phyloP scores from a whole-genome alignment of 53 echinoderm and acorn worm species.

The Paracentrotus lividus region DNA sequence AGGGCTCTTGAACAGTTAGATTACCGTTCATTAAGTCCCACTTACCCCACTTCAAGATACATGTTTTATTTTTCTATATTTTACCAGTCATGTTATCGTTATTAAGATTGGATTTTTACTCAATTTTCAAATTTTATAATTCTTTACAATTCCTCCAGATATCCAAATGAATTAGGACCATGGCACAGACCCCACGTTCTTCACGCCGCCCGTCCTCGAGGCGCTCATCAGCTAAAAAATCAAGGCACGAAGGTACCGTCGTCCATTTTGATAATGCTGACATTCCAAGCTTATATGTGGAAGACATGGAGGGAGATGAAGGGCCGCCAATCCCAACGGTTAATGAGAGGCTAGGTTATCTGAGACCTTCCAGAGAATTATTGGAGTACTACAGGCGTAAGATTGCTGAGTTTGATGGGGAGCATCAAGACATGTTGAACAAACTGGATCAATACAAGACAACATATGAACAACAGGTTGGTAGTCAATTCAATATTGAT shows the following conservation, averaged over 20 bases:
- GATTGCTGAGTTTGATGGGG: slow-evolving; percentile 99
- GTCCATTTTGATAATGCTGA: slow-evolving; percentile 46
- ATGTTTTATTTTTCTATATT: too few species aligned
- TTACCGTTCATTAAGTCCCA: too few species aligned
- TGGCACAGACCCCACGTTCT: slow-evolving; percentile 26
- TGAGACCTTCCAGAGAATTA: slow-evolving; percentile 95
- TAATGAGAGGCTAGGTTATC: slow-evolving; percentile 92
- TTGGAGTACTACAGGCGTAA: slow-evolving; percentile 97
- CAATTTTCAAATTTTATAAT: not conserved
- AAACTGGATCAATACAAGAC: slow-evolving; percentile 95
- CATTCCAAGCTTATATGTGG: slow-evolving; percentile 56
- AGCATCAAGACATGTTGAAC: slow-evolving; percentile 96
- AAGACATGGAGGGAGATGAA: slow-evolving; percentile 67
- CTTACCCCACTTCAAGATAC: too few species aligned
- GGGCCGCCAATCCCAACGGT: slow-evolving; percentile 83
- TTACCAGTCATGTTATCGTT: not conserved
- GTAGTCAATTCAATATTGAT: not conserved
- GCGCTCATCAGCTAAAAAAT: slow-evolving; percentile 55
- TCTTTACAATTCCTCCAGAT: not conserved
- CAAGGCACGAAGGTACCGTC: slow-evolving; percentile 22
- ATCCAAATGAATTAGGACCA: not conserved
- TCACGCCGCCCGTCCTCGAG: slow-evolving; percentile 21
- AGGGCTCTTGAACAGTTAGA: too few species aligned
- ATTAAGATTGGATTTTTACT: too few species aligned
- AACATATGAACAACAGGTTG: slow-evolving; percentile 98